phyloP scores from a whole-genome alignment of 2,797 vertebrate genomes.

The Sus cebifrons region DNA sequence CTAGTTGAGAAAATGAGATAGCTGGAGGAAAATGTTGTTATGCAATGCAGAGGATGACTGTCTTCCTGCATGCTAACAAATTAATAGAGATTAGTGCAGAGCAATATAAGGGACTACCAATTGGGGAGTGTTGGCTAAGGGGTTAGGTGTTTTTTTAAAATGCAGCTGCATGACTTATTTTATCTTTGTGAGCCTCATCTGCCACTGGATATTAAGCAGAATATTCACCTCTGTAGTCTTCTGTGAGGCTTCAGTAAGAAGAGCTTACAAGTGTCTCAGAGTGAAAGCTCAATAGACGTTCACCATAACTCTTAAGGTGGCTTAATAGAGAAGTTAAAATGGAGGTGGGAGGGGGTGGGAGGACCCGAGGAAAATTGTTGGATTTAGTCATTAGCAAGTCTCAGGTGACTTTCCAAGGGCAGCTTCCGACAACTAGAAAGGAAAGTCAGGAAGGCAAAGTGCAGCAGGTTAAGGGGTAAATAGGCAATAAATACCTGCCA shows the following conservation, averaged over 20 bases:
- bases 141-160: neutral
- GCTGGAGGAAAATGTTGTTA: neutral
- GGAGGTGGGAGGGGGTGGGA: neutral
- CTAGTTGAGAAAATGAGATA: neutral
- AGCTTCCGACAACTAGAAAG: slow-evolving; percentile 51
- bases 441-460: slow-evolving; percentile 70
- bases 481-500: slow-evolving; percentile 81
- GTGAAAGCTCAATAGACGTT: slow-evolving; percentile 47
- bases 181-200: neutral
- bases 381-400: slow-evolving; percentile 76
- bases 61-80: neutral
- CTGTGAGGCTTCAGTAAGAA: neutral
- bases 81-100: neutral
- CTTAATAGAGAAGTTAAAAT: slow-evolving; percentile 46
- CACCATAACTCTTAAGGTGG: neutral
- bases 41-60: neutral
- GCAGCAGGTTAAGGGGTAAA: slow-evolving; percentile 75
- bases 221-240: neutral
- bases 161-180: neutral
- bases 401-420: slow-evolving; percentile 72
- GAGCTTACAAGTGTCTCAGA: neutral
- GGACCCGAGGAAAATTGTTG: slow-evolving; percentile 35
- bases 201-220: neutral
- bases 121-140: neutral
- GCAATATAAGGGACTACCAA: neutral